phyloP scores from a whole-genome alignment of 2,888 invertebrate genomes.

The Cybosia mesomella region DNA sequence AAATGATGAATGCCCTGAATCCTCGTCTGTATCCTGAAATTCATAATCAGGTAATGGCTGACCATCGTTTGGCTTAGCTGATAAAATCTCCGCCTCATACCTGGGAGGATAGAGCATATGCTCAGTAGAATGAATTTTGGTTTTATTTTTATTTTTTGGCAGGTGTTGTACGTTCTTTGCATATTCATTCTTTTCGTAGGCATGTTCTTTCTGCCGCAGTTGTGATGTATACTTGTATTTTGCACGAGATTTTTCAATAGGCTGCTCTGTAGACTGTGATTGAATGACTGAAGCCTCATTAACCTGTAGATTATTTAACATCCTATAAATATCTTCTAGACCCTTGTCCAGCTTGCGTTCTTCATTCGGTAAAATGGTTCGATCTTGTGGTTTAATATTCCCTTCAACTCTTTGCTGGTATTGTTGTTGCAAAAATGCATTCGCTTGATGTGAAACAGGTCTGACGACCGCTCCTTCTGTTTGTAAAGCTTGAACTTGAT shows the following conservation, averaged over 20 bases:
- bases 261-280: conserved; percentile 32
- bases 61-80: conserved; percentile 28
- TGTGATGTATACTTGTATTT: conserved; percentile 34
- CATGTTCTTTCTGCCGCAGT: conserved; percentile 26
- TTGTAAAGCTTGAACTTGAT: conserved; percentile 70
- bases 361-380: conserved; percentile 28
- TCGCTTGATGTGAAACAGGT: conserved; percentile 47
- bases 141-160: conserved; percentile 39
- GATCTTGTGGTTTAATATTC: conserved; percentile 30
- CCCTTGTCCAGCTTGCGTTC: conserved; percentile 24
- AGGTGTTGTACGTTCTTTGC: conserved; percentile 3
- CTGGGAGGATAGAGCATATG: conserved; percentile 48
- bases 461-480: conserved; percentile 60
- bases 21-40: conserved; percentile 8
- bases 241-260: conserved; percentile 32
- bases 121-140: conserved; percentile 26
- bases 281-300: conserved; percentile 28
- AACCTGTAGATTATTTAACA: conserved; percentile 40
- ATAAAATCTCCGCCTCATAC: conserved; percentile 42
- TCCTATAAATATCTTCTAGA: conserved; percentile 38
- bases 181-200: conserved; percentile 13
- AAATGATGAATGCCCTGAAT: conserved; percentile 6
- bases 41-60: conserved; percentile 28
- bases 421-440: conserved; percentile 39
- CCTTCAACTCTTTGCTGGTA: conserved; percentile 36